Conservation (phyloP, 2,797 vertebrate species). For the Brachymystax lenok region DNA sequence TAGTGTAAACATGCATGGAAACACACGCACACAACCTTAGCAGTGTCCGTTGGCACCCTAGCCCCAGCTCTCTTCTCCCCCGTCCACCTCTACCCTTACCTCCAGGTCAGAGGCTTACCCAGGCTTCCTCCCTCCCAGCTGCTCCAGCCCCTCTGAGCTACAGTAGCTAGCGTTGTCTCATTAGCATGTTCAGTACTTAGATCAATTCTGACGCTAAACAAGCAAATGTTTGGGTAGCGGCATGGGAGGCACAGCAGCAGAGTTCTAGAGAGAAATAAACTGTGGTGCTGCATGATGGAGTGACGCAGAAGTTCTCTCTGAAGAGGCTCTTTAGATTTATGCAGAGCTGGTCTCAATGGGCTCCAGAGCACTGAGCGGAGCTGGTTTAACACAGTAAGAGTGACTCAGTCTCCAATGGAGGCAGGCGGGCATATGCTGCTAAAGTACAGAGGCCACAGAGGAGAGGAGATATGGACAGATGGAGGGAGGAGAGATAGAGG, state of each 20-base stretch:
- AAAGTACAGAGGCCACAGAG: no score
- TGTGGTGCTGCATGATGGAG: background rate
- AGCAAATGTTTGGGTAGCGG: constrained; percentile 32
- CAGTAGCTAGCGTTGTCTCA: background rate
- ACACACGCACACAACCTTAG: no score
- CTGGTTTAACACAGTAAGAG: constrained; percentile 54
- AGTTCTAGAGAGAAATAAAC: background rate
- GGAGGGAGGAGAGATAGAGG: no score
- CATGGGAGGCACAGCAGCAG: constrained; percentile 14
- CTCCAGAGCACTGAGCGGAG: constrained; percentile 28
- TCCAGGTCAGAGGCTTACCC: no score
- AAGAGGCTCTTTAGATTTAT: constrained; percentile 16
- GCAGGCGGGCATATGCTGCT: background rate
- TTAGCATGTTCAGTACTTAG: constrained; percentile 34
- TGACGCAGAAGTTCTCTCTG: background rate
- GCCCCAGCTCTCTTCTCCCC: no score
- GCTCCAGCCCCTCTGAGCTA: constrained; percentile 19
- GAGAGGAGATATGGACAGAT: no score
- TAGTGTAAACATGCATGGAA: no score
- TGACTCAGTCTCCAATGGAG: constrained; percentile 59
- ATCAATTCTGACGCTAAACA: constrained; percentile 28
- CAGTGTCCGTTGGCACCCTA: no score
- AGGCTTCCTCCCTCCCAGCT: no score
- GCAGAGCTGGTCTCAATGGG: constrained; percentile 19
- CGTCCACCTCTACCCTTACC: no score